Conservation (phyloP, 2,797 vertebrate species). For the Tenualosa ilisha region DNA sequence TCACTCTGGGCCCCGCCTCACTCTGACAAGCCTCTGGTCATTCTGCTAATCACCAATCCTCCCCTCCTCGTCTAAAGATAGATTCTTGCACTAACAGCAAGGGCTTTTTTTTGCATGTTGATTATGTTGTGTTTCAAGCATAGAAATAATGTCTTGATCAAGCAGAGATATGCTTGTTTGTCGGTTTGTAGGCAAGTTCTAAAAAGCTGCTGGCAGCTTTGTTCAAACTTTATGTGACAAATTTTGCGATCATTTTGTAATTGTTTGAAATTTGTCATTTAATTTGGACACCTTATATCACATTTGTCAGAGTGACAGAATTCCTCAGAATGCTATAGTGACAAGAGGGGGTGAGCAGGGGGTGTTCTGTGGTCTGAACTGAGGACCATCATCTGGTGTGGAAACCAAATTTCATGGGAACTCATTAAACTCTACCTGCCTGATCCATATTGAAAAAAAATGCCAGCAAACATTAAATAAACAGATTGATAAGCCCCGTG, state of each 20-base stretch:
- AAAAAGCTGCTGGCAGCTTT: not conserved
- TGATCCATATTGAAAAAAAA: constrained; percentile 47
- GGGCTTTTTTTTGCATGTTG: not conserved
- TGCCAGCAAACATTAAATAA: not conserved
- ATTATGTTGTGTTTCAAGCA: not conserved
- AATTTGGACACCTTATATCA: not conserved
- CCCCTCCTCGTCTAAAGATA: not conserved
- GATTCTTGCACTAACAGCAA: not conserved
- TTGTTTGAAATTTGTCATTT: not conserved
- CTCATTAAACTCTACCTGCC: constrained; percentile 80
- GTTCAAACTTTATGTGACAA: not conserved
- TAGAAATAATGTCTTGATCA: not conserved
- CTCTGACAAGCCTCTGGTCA: not conserved
- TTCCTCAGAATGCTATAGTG: not conserved
- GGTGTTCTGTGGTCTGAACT: constrained; percentile 47
- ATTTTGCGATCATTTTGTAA: not conserved
- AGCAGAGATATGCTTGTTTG: not conserved
- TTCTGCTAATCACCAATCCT: not conserved
- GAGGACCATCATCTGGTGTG: constrained; percentile 67
- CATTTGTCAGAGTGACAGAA: not conserved
- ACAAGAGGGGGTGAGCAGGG: not conserved
- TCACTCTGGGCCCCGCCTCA: not conserved
- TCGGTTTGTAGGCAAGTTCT: not conserved
- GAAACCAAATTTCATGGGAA: constrained; percentile 75
- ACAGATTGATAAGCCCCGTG: not conserved